phyloP scores from a whole-genome alignment of 1,140 invertebrate genomes.

The Drosophila sp. region DNA sequence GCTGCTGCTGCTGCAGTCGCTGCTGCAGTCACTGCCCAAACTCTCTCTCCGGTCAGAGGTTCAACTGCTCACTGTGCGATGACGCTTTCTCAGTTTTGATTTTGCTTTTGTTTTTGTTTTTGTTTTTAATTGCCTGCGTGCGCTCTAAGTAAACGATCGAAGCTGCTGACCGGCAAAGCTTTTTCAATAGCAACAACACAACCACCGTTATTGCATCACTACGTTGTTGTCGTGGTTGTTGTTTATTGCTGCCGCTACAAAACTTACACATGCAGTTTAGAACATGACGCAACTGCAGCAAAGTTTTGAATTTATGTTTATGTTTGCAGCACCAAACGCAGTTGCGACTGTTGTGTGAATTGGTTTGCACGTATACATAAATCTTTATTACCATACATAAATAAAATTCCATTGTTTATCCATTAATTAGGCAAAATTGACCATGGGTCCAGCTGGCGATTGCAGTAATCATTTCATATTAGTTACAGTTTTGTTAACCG shows the following conservation, averaged over 20 bases:
- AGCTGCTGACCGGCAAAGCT: constrained; percentile 19
- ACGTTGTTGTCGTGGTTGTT: constrained; percentile 14
- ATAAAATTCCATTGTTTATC: constrained; percentile 35
- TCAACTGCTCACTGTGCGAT: constrained; percentile 36
- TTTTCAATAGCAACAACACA: constrained; percentile 26
- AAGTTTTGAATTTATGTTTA: constrained; percentile 35
- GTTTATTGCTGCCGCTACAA: constrained; percentile 17
- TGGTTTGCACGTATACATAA: constrained; percentile 21
- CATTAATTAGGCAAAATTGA: constrained; percentile 58
- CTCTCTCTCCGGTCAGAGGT: constrained; percentile 62
- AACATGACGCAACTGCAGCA: constrained; percentile 46
- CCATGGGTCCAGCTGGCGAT: constrained; percentile 11
- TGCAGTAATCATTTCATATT: constrained; percentile 36
- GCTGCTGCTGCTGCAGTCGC: constrained; percentile 8
- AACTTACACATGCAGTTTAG: constrained; percentile 6
- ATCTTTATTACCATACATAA: constrained; percentile 37
- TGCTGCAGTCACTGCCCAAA: constrained; percentile 19
- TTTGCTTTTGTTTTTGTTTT: constrained; percentile 24
- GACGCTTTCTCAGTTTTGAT: constrained; percentile 52
- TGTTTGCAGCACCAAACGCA: neutral
- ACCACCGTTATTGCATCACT: constrained; percentile 36
- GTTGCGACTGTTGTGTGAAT: constrained; percentile 12
- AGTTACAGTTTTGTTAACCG: constrained; percentile 61
- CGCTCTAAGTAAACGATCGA: constrained; percentile 57
- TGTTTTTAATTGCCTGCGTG: constrained; percentile 44